A percentile compares a stretch with the other conserved stretches of the same genome.
These are phyloP conservation scores for Sarotherodon lohbergeri DNA, from an alignment of 2,113 vertebrate species.

Conservation along the genomic window DNA sequence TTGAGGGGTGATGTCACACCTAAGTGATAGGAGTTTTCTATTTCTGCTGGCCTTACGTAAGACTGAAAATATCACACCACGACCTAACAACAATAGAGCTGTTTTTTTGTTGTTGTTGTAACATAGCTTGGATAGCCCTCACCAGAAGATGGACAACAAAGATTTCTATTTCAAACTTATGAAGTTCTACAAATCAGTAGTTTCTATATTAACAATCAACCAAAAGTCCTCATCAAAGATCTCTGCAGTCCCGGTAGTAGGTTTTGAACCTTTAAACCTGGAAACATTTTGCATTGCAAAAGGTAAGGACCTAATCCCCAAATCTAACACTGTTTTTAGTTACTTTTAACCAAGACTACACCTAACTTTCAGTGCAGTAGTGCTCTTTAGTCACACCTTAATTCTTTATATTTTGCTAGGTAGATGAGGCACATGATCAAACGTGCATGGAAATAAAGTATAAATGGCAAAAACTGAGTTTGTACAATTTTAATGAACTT, in stretches of 20 bases:
- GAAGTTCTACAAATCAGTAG: neutral
- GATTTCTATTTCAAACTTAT: neutral
- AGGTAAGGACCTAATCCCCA: neutral
- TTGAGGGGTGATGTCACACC: conserved; percentile 26
- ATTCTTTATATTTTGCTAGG: neutral
- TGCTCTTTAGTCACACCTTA: neutral
- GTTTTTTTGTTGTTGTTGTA: rapidly evolving
- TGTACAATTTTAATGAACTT: neutral
- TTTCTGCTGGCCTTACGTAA: neutral
- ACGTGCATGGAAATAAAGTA: neutral
- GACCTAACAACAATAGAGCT: neutral
- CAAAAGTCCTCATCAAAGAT: neutral
- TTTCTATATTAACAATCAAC: neutral
- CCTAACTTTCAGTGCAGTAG: neutral
- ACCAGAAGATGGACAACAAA: neutral
- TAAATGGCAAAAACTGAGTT: neutral
- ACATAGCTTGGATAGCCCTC: neutral
- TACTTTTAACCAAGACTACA: neutral
- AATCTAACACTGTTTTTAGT: neutral
- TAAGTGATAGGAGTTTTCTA: neutral
- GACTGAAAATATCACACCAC: conserved; percentile 1
- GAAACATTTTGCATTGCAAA: neutral
- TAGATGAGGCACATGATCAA: neutral
- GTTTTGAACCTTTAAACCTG: neutral
- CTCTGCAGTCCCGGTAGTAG: neutral